Evolutionary conservation across 2,797 vertebrate genomes (phyloP).

Genomic region (Pipistrellus kuhlii): DNA sequence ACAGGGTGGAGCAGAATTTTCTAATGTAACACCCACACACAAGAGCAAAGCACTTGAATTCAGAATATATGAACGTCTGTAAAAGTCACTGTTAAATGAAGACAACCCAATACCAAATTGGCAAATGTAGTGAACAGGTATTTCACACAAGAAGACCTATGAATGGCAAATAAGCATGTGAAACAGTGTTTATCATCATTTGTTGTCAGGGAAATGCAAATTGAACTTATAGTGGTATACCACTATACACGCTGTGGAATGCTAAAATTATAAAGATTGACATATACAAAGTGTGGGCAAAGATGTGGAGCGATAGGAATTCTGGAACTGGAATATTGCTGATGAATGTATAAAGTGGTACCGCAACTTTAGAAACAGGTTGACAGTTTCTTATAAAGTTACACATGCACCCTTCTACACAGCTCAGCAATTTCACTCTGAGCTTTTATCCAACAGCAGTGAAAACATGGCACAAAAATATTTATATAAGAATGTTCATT

Average conservation of each 20-base stretch:
- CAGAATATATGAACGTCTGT: background rate
- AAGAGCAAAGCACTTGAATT: constrained; percentile 30
- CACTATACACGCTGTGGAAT: background rate
- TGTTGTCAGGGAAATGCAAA: background rate
- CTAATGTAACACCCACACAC: background rate
- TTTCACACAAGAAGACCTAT: background rate
- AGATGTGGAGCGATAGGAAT: background rate
- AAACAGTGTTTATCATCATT: background rate
- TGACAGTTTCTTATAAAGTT: background rate
- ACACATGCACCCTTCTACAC: background rate
- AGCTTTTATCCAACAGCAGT: background rate
- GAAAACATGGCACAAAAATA: constrained; percentile 47
- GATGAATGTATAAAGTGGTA: background rate
- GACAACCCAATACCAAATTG: background rate
- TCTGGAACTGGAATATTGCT: background rate
- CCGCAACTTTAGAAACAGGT: background rate
- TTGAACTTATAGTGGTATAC: background rate
- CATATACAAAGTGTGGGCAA: background rate
- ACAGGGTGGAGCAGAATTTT: background rate
- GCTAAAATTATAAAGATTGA: background rate
- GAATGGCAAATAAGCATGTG: background rate
- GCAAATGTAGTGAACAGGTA: background rate
- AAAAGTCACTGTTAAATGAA: constrained; percentile 18
- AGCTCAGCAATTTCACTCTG: background rate
- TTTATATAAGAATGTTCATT: background rate